phyloP scores from a whole-genome alignment of 2,797 vertebrate genomes.

The Anisognathus igniventris region DNA sequence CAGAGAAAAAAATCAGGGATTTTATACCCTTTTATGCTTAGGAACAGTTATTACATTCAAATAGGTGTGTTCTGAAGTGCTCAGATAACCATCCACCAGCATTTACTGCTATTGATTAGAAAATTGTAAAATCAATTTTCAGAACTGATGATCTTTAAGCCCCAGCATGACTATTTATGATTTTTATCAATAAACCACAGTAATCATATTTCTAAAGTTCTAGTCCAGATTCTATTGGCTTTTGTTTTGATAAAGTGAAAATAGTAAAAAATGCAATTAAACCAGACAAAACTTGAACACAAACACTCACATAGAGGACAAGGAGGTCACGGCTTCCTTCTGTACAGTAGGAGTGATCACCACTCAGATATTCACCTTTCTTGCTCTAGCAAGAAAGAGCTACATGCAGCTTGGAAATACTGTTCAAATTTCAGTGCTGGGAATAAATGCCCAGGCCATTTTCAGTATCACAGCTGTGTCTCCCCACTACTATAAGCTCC shows the following conservation, averaged over 20 bases:
- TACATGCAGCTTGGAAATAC: background rate
- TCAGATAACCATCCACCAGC: background rate
- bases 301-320: background rate
- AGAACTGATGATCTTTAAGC: background rate
- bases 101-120: conserved; percentile 27
- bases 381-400: background rate
- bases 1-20: background rate
- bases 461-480: background rate
- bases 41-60: background rate
- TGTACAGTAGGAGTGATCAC: background rate
- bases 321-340: background rate
- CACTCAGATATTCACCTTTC: background rate
- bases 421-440: background rate
- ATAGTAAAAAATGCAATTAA: background rate
- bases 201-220: conserved; percentile 17
- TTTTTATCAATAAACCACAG: conserved; percentile 29
- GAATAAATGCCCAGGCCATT: background rate
- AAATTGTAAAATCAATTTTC: conserved; percentile 40
- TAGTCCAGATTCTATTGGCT: background rate
- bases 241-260: background rate
- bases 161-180: background rate
- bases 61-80: background rate
- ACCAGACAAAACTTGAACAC: background rate
- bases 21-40: background rate
- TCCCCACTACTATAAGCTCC: background rate